Base-by-base conservation (phyloP, 2,888 invertebrate species). In the Tillus elongatus region DNA sequence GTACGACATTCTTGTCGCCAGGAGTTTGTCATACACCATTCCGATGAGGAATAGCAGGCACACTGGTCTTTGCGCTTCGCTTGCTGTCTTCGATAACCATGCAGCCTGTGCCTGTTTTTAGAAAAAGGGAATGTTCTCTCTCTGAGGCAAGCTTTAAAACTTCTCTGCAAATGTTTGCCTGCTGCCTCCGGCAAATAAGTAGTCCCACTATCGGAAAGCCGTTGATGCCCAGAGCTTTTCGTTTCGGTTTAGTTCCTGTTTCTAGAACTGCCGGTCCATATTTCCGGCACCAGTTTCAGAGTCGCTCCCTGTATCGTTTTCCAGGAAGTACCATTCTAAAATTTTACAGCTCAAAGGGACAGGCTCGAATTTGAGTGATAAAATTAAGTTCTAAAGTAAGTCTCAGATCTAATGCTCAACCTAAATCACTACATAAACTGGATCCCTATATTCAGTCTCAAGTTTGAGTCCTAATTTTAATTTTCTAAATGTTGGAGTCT, bases 1-100 rank as follows among this genome's bases (percentile, higher is more conserved):
- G 30, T 40, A 31, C 8, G 35, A 19, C 15, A 58, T 31, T 33
- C 55, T 45, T n/a, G 32, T 36, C 26, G 43, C 44, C 14, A 55
- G 33, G n/a, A 56, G 6, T 30, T 45, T 49, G 37, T 58, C 57
- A 3, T 51, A 40, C 0, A 56, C 33, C 39, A 53, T 58, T 1
- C 51, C 55, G n/a, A 52, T 10, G 10, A 43, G 41, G 13, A 48
- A 45, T 10, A 53, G 39, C 24, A 58, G 36, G 36, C 53, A 49
- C 8, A 57, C 48, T 6, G 54, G 54, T 19, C 53, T 42, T 31
- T 42, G 35, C n/a, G 40, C 40, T 19, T 46, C 51, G 2, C 8
- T 30, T 1, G 35, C 26, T n/a, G n/a, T n/a, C 28, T 57, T 54
- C 2, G 45, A 45, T 2, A 57, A 13, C 40, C 49, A 45, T 2